phyloP scores from a whole-genome alignment of 1,140 invertebrate species.

The Argopecten irradians region DNA sequence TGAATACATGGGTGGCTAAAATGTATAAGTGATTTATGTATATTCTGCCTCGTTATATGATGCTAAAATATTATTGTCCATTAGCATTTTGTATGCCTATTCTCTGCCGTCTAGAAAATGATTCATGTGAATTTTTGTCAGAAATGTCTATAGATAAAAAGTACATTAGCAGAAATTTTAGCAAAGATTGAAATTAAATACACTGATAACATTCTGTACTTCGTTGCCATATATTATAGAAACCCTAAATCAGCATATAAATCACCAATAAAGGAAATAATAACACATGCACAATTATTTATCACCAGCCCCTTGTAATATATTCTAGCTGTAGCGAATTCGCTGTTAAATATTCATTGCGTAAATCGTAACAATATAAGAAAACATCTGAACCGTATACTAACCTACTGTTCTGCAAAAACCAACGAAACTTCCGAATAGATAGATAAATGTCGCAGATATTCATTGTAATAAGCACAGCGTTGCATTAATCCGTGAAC shows the following conservation, averaged over 20 bases:
- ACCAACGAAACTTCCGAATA: background rate
- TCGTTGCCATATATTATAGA: background rate
- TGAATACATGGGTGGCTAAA: background rate
- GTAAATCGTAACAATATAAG: background rate
- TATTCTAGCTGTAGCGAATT: too few relatives aligned
- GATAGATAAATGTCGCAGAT: background rate
- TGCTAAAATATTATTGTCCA: constrained; percentile 18
- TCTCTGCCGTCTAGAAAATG: background rate
- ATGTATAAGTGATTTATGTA: background rate
- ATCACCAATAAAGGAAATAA: background rate
- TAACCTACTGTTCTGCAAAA: constrained; percentile 6
- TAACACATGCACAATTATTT: background rate
- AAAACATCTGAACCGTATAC: background rate
- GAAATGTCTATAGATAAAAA: background rate
- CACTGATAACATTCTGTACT: background rate
- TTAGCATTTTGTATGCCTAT: background rate
- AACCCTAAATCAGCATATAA: background rate
- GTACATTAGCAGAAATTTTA: background rate
- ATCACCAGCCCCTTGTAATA: background rate
- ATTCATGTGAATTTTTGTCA: constrained; percentile 9
- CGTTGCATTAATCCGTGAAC: background rate
- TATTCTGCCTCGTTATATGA: background rate
- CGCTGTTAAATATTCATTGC: background rate
- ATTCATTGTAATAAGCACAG: background rate
- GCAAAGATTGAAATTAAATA: background rate